phyloP scores from a whole-genome alignment of 1,140 invertebrate species.

The Sitobion miscanthi region DNA sequence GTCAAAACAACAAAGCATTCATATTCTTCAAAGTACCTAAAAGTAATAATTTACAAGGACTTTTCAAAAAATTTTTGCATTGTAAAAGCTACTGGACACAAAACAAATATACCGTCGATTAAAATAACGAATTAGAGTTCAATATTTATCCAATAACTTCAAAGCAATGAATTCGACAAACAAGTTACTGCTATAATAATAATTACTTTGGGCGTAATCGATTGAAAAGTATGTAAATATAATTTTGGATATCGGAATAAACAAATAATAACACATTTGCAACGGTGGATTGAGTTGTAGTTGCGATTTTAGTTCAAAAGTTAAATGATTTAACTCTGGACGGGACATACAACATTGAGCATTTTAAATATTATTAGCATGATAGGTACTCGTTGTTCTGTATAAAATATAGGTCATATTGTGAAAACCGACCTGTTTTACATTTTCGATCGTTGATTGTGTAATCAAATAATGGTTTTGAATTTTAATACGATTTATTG shows the following conservation, averaged over 20 bases:
- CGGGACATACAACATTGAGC: background rate
- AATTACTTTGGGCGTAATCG: background rate
- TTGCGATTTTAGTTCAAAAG: background rate
- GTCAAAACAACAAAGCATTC: background rate
- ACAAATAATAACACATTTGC: background rate
- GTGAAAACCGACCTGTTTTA: background rate
- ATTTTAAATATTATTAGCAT: background rate
- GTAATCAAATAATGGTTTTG: background rate
- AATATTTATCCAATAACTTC: background rate
- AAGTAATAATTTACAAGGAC: background rate
- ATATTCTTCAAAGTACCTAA: background rate
- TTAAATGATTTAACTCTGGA: background rate
- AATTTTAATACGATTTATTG: background rate
- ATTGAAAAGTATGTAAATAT: background rate
- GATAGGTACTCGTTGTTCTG: too few relatives aligned
- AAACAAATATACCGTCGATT: background rate
- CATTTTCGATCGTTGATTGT: background rate
- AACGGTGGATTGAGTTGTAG: background rate
- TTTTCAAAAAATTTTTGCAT: background rate
- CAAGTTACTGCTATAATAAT: background rate
- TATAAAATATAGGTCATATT: background rate
- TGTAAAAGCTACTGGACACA: background rate
- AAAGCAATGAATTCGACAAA: background rate
- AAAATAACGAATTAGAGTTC: background rate
- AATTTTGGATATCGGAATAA: background rate